Base-by-base conservation (phyloP, 2,888 invertebrate species). In the Netelia fuscicornis region DNA sequence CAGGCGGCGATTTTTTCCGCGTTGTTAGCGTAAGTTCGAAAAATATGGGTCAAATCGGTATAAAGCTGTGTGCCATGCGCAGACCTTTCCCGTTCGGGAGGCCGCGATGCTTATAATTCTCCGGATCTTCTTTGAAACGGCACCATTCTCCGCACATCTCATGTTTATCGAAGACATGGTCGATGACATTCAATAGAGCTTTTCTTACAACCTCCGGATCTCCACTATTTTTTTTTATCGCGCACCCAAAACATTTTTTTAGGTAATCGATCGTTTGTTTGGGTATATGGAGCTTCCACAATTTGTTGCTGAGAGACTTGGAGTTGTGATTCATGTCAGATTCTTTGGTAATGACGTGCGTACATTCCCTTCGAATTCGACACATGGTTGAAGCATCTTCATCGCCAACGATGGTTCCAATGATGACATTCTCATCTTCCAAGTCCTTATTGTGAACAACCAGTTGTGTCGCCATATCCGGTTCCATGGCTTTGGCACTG, bases 331-430 rank as follows among this genome's bases (percentile, higher is more conserved):
- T 77, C 70, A 75, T 70, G 42, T 83, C 78, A 8, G 65, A 67
- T 48, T 56, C 56, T 52, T 68, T 64, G 17, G 37, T 64, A 30
- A 77, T 56, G 44, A 68, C 48, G 64, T 74, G 62, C 62, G 58
- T 11, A 70, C 44, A 23, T 71, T 79, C 74, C 48, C 79, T 58
- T 13, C 67, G 60, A 52, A 79, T 64, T 79, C 65, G 62, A 68
- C 82, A 83, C 64, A 82, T 85, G 5, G 81, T 86, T n/a, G 81
- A 78, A 30, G 77, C 77, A 70, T 86, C 87, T 48, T 84, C 87
- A 71, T 86, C 81, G 6, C 86, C 82, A 70, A 86, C 64, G 13
- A 86, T 25, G 20, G 54, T 44, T 44, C 71, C 83, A 48, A 82
- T 58, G n/a, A 48, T 68, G n/a, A 82, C 84, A 44, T 77, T 67